phyloP scores from a whole-genome alignment of 2,113 vertebrate species.

The Rhabdomys dilectus region DNA sequence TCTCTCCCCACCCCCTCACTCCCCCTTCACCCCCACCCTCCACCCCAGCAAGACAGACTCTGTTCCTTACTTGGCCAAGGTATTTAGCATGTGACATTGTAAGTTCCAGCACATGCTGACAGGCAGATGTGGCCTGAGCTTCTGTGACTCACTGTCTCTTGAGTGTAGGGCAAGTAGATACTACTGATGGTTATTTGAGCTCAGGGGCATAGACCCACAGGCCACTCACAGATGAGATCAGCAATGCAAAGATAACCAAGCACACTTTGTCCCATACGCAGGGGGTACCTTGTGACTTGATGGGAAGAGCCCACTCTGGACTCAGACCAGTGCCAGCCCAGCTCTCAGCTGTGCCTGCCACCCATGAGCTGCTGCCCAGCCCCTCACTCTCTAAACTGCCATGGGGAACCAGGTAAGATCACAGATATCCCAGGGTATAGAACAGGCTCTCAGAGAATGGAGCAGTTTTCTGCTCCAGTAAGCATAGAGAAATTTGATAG shows the following conservation, averaged over 20 bases:
- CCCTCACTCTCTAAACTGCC: not conserved
- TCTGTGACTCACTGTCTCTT: slow-evolving; percentile 7
- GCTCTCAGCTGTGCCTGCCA: not conserved
- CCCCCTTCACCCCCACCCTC: too few species aligned
- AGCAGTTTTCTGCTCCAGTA: not conserved
- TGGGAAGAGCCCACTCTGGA: not conserved
- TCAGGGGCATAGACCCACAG: not conserved
- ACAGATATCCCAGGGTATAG: not conserved
- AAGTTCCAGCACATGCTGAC: slow-evolving; percentile 48
- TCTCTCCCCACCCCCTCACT: not conserved
- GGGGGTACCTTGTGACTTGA: rapidly evolving
- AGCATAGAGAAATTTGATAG: not conserved
- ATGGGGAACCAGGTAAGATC: not conserved
- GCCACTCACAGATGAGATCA: not conserved
- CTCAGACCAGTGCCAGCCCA: not conserved
- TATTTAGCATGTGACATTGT: slow-evolving; percentile 30
- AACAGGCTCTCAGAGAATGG: not conserved
- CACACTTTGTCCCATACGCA: not conserved
- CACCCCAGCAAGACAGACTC: not conserved
- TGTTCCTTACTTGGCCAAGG: slow-evolving; percentile 3
- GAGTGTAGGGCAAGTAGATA: not conserved
- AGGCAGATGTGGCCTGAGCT: not conserved
- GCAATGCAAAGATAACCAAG: not conserved
- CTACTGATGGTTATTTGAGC: slow-evolving; percentile 1
- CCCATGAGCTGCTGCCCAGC: not conserved